These are phyloP conservation scores for Malurus splendens DNA, from an alignment of 2,797 vertebrate genomes.

Conservation along the genomic window DNA sequence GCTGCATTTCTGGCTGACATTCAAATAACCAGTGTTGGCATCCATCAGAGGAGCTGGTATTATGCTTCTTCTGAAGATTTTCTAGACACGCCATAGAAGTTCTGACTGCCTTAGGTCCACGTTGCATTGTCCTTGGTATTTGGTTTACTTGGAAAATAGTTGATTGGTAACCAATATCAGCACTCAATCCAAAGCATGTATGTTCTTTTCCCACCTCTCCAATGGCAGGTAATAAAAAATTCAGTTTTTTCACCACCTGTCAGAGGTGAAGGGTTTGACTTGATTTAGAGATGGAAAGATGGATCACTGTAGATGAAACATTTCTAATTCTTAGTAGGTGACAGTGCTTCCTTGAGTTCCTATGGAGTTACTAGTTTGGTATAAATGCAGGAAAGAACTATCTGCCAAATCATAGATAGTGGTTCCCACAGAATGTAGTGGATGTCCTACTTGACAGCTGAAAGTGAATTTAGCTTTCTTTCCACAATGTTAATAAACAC, in stretches of 20 bases:
- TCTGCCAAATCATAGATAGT: not conserved
- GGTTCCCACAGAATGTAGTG: not conserved
- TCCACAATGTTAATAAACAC: not conserved
- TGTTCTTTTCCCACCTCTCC: accelerated
- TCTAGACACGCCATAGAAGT: not conserved
- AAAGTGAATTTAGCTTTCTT: not conserved
- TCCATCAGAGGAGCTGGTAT: not conserved
- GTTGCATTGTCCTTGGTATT: not conserved
- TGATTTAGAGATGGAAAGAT: not conserved
- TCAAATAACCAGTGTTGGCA: not conserved
- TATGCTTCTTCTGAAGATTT: not conserved
- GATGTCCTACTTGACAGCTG: too few species aligned
- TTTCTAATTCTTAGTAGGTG: not conserved
- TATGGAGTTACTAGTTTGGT: not conserved
- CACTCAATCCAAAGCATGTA: not conserved
- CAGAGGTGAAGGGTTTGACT: not conserved
- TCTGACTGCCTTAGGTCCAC: not conserved
- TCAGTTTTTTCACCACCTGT: not conserved
- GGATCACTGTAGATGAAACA: not conserved
- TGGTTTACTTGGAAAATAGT: not conserved
- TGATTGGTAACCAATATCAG: not conserved
- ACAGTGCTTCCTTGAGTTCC: not conserved
- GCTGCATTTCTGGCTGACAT: not conserved
- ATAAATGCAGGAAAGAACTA: not conserved
- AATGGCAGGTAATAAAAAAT: not conserved